A percentile compares a stretch with the other conserved stretches of the same genome.
Evolutionary conservation across 2,888 invertebrate species (phyloP).

Genomic region (Litoditis marina): DNA sequence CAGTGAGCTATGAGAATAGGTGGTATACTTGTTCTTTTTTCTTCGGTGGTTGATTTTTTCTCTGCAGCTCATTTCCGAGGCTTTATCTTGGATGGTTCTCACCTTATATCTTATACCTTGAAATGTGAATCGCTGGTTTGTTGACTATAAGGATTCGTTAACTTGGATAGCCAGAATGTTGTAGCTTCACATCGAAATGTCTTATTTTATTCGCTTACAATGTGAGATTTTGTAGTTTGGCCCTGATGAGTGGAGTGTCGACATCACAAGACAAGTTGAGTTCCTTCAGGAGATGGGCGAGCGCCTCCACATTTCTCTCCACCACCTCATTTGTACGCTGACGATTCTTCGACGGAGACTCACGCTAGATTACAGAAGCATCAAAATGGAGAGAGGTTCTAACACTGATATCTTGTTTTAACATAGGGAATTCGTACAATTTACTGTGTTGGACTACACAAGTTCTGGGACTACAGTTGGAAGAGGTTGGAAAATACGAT

Average conservation of each 20-base stretch:
- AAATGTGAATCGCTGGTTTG: too few species aligned
- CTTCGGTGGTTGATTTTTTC: too few species aligned
- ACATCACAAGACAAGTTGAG: conserved; percentile 59
- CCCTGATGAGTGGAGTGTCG: conserved; percentile 39
- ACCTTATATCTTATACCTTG: too few species aligned
- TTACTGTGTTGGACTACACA: too few species aligned
- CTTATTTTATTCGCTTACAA: conserved; percentile 43
- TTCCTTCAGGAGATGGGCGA: conserved; percentile 57
- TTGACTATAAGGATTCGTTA: neutral
- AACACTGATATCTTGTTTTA: too few species aligned
- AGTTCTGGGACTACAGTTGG: too few species aligned
- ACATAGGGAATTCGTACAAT: too few species aligned
- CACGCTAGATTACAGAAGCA: conserved; percentile 26
- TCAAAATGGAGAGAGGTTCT: neutral
- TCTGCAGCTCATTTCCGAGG: too few species aligned
- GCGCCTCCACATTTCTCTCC: conserved; percentile 57
- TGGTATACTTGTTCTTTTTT: too few species aligned
- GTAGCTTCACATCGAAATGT: neutral
- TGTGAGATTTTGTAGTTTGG: conserved; percentile 53
- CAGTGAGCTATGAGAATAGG: too few species aligned
- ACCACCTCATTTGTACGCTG: conserved; percentile 40
- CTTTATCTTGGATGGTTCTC: too few species aligned
- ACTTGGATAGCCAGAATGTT: neutral
- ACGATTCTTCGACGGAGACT: conserved; percentile 34
- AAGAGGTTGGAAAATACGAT: too few species aligned